Conservation (phyloP, 2,113 vertebrate species). For the Athene noctua region DNA sequence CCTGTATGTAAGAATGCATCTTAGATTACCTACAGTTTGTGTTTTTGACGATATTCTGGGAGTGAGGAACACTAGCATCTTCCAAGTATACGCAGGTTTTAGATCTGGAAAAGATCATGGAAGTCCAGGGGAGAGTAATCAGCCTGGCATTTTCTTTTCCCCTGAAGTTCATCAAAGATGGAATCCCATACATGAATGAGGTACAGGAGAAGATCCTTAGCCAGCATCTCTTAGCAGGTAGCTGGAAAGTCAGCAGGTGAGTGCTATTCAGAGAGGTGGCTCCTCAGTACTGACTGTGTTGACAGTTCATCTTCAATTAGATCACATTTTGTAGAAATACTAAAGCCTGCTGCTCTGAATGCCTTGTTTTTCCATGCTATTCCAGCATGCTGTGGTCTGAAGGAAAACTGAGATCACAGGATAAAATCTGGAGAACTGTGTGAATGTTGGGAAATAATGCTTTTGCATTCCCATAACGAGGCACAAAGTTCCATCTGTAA, state of each 20-base stretch:
- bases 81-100: background rate
- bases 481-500: background rate
- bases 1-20: background rate
- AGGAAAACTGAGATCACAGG: background rate
- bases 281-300: background rate
- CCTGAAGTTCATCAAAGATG: constrained; percentile 75
- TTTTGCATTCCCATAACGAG: background rate
- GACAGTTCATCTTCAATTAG: background rate
- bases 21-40: background rate
- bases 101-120: background rate
- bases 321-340: background rate
- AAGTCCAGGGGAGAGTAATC: background rate
- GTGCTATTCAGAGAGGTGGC: background rate
- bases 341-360: background rate
- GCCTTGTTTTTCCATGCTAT: fast-evolving
- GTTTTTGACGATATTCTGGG: background rate
- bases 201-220: constrained; percentile 70
- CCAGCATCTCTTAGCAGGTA: constrained; percentile 40
- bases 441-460: background rate
- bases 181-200: constrained; percentile 78
- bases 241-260: constrained; percentile 68
- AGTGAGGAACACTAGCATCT: background rate
- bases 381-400: background rate
- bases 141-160: background rate
- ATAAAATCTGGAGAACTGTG: background rate